Base-by-base conservation (phyloP, 2,797 vertebrate genomes). In the Netta rufina region DNA sequence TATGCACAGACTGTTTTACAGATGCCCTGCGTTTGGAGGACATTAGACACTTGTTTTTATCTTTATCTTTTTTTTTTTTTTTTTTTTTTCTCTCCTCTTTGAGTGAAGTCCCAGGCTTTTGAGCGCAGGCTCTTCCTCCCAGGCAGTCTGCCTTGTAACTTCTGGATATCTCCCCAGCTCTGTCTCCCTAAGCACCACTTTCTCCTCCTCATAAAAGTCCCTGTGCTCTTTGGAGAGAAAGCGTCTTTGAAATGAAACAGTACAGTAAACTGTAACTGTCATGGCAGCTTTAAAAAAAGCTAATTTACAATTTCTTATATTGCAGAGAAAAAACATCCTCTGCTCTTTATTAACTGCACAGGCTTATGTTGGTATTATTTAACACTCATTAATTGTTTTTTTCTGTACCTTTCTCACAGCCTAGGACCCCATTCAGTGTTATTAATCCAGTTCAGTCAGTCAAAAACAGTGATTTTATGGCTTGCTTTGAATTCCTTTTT, bases 1-100 rank as follows among this genome's bases (percentile, higher is more conserved):
- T 89, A 20, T 87, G 91, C 89, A 84, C 90, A 93, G 94, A 64
- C 88, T 96, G 94, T 89, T 96, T 88, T 91, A 94, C 93, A 96
- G 95, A 97, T 97, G 95, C 95, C 95, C 92, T 2, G 56, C 66
- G 76, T 92, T 96, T 96, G 92, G 90, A 97, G 79, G 14, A 89
- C 91, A 66, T 92, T 71, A 90, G 77, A 95, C 93, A 80, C 88
- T 94, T 92, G 89, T 47, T 96, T 96, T 96, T 93, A 92, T 94
- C 95, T 96, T 91, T 57, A 41, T 70, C n/a, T 70, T 24, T 49
- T 45, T 41, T 51, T 53, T 53, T 49, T 45, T 41, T 51, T 53
- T 53, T 36, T 30, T 30, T 38, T 56, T 43, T 43, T 24, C 7
- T 49, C 24, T 7, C 5, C 2, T 1, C 0, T 80, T 64, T 64